Percentiles rank a stretch among this genome's conserved stretches.
Conservation (phyloP, 2,113 vertebrate species). For the Perca flavescens region DNA sequence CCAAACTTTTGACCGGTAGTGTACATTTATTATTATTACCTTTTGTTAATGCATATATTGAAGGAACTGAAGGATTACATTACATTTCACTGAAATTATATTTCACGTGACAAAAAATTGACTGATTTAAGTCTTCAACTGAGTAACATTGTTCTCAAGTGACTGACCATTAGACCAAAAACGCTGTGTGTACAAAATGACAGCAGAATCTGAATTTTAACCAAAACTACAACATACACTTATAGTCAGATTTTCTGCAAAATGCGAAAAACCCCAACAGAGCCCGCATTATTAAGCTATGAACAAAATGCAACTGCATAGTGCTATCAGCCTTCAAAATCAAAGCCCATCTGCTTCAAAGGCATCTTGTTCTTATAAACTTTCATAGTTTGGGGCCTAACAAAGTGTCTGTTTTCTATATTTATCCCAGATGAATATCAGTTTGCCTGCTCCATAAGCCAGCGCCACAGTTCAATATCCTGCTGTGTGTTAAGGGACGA, state of each 20-base stretch:
- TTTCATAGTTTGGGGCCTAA: conserved; percentile 46
- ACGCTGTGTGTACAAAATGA: not conserved
- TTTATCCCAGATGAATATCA: conserved; percentile 72
- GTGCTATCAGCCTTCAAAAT: conserved; percentile 51
- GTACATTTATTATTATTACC: no score
- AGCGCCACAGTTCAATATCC: conserved; percentile 63
- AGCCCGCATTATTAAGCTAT: conserved; percentile 25
- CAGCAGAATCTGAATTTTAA: not conserved
- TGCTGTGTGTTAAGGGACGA: conserved; percentile 57
- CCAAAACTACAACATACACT: not conserved
- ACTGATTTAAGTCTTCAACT: not conserved
- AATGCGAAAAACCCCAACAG: not conserved
- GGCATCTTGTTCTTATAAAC: conserved; percentile 49
- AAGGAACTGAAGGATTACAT: no score
- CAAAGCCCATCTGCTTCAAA: conserved; percentile 62
- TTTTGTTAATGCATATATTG: no score
- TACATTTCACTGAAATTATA: no score
- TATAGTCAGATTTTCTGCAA: not conserved
- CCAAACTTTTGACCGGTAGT: no score
- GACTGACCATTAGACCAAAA: not conserved
- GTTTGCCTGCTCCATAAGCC: conserved; percentile 51
- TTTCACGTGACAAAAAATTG: no score
- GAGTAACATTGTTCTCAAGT: not conserved
- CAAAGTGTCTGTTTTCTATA: conserved; percentile 72
- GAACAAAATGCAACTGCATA: conserved; percentile 31